phyloP scores from a whole-genome alignment of 2,888 invertebrate species.

The Campoplex capitator region DNA sequence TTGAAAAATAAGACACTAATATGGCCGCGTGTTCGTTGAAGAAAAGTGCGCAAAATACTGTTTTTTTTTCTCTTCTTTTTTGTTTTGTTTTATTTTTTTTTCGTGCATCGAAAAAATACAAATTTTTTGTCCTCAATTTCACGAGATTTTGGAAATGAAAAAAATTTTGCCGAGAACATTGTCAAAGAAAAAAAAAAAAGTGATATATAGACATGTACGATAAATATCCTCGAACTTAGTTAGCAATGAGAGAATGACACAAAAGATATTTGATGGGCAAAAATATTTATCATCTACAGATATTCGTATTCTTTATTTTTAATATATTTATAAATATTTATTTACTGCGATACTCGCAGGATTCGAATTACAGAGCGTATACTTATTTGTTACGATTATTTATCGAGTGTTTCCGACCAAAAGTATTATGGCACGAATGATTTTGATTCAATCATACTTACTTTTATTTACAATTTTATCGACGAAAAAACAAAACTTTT shows the following conservation, averaged over 20 bases:
- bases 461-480: neutral
- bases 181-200: neutral
- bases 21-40: constrained; percentile 8
- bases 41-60: constrained; percentile 40
- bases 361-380: neutral
- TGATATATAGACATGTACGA: neutral
- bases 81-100: neutral
- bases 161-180: neutral
- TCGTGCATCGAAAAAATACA: neutral
- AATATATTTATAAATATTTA: neutral
- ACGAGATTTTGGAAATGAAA: neutral
- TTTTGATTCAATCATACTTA: neutral
- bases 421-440: neutral
- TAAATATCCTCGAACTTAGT: neutral
- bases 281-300: neutral
- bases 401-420: neutral
- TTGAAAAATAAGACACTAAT: constrained; percentile 29
- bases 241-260: neutral
- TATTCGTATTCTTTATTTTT: neutral
- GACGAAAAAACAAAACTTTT: neutral
- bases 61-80: neutral
- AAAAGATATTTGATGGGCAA: neutral
- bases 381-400: neutral
- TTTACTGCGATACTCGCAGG: neutral
- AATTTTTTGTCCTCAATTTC: neutral